Conservation (phyloP, 2,797 vertebrate species). For the Lagodon rhomboides region DNA sequence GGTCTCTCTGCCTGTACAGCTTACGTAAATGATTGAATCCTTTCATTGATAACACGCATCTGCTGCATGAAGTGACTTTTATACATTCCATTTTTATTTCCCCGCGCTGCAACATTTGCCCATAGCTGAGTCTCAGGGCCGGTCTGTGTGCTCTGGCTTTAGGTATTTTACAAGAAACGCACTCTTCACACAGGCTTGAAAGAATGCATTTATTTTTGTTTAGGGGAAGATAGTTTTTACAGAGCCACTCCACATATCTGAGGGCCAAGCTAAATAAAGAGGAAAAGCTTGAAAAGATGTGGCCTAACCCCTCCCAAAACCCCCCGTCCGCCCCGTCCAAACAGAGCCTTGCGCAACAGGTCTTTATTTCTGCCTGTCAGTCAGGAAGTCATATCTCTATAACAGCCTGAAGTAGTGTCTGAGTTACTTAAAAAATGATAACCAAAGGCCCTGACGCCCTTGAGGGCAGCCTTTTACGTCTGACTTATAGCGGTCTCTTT, state of each 20-base stretch:
- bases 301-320: constrained; percentile 12
- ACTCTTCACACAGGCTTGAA: constrained; percentile 36
- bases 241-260: constrained; percentile 43
- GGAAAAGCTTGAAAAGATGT: constrained; percentile 24
- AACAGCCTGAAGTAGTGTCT: not conserved
- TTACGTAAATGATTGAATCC: constrained; percentile 6
- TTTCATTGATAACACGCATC: constrained; percentile 22
- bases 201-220: constrained; percentile 59
- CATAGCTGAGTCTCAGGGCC: constrained; percentile 40
- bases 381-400: constrained; percentile 36
- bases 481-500: constrained; percentile 16
- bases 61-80: constrained; percentile 13
- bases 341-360: constrained; percentile 48
- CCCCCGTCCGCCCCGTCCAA: constrained; percentile 24
- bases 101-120: constrained; percentile 6
- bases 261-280: constrained; percentile 64
- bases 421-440: constrained; percentile 10
- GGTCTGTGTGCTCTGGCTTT: constrained; percentile 10
- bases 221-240: constrained; percentile 49
- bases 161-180: constrained; percentile 23
- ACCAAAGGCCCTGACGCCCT: not conserved
- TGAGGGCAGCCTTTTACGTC: not conserved
- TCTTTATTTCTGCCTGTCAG: constrained; percentile 45
- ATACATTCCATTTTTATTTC: constrained; percentile 19
- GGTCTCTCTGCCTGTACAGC: constrained; percentile 8